Percentiles rank a stretch among this genome's conserved stretches.
These are phyloP conservation scores for Eriosoma lanigerum DNA, from an alignment of 1,140 invertebrate species.

Conservation along the genomic window DNA sequence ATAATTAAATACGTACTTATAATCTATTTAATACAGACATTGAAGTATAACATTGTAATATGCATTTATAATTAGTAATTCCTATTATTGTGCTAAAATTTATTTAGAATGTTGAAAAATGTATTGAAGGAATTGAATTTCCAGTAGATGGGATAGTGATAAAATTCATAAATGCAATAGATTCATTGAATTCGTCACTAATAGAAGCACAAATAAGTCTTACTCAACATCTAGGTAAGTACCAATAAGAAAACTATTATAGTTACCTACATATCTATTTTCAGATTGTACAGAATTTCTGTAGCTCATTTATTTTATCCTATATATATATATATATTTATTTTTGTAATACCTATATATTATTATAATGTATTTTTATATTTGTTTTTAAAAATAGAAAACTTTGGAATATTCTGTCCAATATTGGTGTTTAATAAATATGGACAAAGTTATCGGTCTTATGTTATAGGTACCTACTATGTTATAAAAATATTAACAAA, in stretches of 20 bases:
- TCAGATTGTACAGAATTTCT: no score
- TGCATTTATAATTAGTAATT: no score
- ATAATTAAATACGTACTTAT: no score
- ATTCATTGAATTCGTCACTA: background rate
- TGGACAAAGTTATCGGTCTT: conserved; percentile 1
- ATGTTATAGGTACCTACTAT: background rate
- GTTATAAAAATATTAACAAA: background rate
- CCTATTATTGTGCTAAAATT: background rate
- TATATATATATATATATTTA: no score
- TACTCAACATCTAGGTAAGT: conserved; percentile 12
- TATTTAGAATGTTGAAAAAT: conserved; percentile 12
- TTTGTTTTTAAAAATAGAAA: conserved; percentile 10
- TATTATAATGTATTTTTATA: background rate
- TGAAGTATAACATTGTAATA: no score
- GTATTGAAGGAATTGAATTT: conserved; percentile 31
- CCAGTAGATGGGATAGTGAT: conserved; percentile 25
- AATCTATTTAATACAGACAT: no score
- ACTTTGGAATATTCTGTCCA: conserved; percentile 4
- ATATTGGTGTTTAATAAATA: conserved; percentile 24
- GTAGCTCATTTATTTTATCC: no score
- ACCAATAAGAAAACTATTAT: no score
- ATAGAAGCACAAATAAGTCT: conserved; percentile 36
- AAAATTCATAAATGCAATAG: conserved; percentile 35
- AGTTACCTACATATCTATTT: no score
- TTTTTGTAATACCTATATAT: background rate